Percentiles rank a stretch among this genome's conserved stretches.
These are phyloP conservation scores for Nothocercus julius DNA, from an alignment of 2,113 vertebrate species.

Conservation along the genomic window DNA sequence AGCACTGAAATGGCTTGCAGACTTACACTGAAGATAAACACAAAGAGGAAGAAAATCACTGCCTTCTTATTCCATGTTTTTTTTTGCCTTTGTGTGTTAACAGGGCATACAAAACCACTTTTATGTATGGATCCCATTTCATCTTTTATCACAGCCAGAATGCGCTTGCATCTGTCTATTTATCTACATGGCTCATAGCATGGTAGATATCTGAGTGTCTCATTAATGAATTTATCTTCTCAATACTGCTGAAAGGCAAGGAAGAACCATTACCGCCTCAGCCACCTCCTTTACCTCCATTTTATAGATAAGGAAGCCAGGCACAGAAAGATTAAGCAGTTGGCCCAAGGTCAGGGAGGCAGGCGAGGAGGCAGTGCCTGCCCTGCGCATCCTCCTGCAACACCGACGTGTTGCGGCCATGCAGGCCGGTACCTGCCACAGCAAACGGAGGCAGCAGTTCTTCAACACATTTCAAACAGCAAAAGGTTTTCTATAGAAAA, in stretches of 20 bases:
- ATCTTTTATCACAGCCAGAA: background rate
- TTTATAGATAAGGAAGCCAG: background rate
- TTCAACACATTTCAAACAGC: background rate
- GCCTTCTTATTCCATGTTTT: background rate
- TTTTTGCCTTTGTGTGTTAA: background rate
- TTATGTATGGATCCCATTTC: background rate
- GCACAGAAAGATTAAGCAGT: background rate
- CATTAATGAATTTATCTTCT: slow-evolving; percentile 14
- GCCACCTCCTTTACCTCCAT: background rate
- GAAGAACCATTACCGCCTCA: background rate
- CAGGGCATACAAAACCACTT: background rate
- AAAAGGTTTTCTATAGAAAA: background rate
- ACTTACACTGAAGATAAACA: background rate
- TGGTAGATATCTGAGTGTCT: background rate
- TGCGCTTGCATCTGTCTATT: background rate
- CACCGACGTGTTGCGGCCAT: accelerated
- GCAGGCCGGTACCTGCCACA: background rate
- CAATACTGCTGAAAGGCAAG: background rate
- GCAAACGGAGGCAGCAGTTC: accelerated
- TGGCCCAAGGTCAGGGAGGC: background rate
- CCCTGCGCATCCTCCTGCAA: background rate
- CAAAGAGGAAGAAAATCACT: background rate
- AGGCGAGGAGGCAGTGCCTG: background rate
- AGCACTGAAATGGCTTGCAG: background rate
- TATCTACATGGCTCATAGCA: background rate